Evolutionary conservation across 2,113 vertebrate species (phyloP), one percentile per base, ranked within the genome.

Genomic region (Salminus brasiliensis): DNA sequence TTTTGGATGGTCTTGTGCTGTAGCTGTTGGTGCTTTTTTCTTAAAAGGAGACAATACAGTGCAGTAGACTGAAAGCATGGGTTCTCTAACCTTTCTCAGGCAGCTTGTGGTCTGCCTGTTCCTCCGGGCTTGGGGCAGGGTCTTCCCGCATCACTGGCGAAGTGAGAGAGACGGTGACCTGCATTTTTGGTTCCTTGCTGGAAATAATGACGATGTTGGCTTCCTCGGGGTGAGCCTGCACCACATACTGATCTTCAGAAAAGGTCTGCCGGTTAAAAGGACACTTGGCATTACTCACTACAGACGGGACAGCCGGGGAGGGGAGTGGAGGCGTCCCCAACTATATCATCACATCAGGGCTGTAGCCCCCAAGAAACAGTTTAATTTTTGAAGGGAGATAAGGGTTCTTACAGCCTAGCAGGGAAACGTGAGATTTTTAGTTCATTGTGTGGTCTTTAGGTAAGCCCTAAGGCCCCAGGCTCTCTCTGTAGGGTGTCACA

Each of bases 101-200:
- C 92, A 91, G 81, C 83, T 91, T 90, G 89, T 87, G 89, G 86
- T 81, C 91, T 90, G 89, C 91, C 91, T 91, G 87, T 88, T 81
- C 81, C 92, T 95, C 94, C 91, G 41, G 88, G 82, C 93, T 90
- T 80, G 88, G 83, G 85, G 86, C 88, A 83, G 90, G 83, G 69
- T 95, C 94, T 88, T 95, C 93, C 74, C 94, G 92, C 95, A 97
- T 95, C 88, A 94, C 91, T 63, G 94, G 92, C 15, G 94, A 96
- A 72, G 95, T 96, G 84, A 95, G 85, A 52, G 93, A 94, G 88
- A 96, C 86, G 16, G 91, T 92, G 88, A 95, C 94, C 90, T 93
- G 93, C 91, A 95, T 94, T 92, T 92, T 91, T 85, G 94, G 95
- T 87, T 96, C 95, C 90, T 93, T 93, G 81, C 92, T 93, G 76